Base-by-base conservation (phyloP, 2,888 invertebrate species). In the Leptinotarsa tumamoca region DNA sequence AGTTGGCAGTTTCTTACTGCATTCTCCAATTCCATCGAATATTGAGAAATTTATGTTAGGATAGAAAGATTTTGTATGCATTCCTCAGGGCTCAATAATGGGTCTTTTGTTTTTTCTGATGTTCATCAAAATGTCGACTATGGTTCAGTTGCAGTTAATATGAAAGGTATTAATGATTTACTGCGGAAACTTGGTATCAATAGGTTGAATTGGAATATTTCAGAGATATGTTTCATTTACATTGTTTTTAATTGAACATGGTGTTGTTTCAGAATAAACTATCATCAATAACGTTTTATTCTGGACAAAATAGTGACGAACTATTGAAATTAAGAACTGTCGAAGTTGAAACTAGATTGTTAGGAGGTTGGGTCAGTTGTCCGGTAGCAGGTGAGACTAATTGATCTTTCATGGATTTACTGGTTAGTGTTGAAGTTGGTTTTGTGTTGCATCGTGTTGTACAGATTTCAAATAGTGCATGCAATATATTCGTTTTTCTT, bases 311-410 rank as follows among this genome's bases (percentile, higher is more conserved):
- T 74, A 90, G 92, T 7, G 96, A 96, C 76, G 97, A 98, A 83
- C 90, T 96, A 86, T 90, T 92, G 50, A 94, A 96, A 82, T 90
- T 97, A 83, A 92, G 94, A 80, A 93, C 94, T 49, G 90, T 95
- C n/a, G 97, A 98, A 83, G 93, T 98, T 15, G 97, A 97, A 93
- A 96, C 86, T 91, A 93, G 76, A 74, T 81, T 89, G 49, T 80
- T 89, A n/a, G 95, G 95, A 76, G 95, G 97, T 17, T 99, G 99
- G 99, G 91, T 98, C 18, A 95, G 94, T 85, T 96, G 96, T 84
- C 94, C 94, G 7, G 90, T 98, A 76, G 92, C 92, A 71, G 92
- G 94, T 94, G 87, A 89, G 72, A n/a, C 13, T 21, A 33, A 33
- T 14, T 63, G 17, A 5, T n/a, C 10, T 63, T 43, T 63, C 43